A percentile compares a stretch with the other conserved stretches of the same genome.
phyloP scores from a whole-genome alignment of 2,888 invertebrate species.

The Dichetophora obliterata region DNA sequence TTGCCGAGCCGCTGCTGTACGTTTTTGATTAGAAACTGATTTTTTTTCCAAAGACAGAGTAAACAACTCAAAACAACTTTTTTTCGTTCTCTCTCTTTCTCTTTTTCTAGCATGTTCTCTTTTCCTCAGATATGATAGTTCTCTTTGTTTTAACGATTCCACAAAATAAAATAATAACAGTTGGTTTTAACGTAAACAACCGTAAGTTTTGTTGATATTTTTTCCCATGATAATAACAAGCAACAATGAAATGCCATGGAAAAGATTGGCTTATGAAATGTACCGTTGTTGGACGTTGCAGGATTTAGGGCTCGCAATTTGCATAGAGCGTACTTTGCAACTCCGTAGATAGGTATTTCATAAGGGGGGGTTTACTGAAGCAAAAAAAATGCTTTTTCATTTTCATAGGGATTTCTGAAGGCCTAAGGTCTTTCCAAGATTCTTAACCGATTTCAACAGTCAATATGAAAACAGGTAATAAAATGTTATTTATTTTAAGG shows the following conservation, averaged over 20 bases:
- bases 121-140: neutral
- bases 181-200: neutral
- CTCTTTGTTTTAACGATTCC: neutral
- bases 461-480: too few species aligned
- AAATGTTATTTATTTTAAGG: too few species aligned
- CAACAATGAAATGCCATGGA: too few species aligned
- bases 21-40: constrained; percentile 32
- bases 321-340: neutral
- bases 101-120: neutral
- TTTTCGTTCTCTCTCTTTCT: neutral
- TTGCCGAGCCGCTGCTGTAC: constrained; percentile 18
- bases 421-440: too few species aligned
- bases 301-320: neutral
- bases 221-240: too few species aligned
- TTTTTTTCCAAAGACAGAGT: neutral
- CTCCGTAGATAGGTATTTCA: too few species aligned
- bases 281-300: too few species aligned
- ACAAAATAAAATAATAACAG: neutral
- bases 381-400: neutral
- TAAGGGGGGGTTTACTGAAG: too few species aligned
- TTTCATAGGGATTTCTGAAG: neutral
- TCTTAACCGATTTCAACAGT: too few species aligned
- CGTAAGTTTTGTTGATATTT: neutral
- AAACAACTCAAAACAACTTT: neutral
- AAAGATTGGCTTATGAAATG: too few species aligned